phyloP scores from a whole-genome alignment of 1,140 invertebrate genomes.

The Archivesica marissinica region DNA sequence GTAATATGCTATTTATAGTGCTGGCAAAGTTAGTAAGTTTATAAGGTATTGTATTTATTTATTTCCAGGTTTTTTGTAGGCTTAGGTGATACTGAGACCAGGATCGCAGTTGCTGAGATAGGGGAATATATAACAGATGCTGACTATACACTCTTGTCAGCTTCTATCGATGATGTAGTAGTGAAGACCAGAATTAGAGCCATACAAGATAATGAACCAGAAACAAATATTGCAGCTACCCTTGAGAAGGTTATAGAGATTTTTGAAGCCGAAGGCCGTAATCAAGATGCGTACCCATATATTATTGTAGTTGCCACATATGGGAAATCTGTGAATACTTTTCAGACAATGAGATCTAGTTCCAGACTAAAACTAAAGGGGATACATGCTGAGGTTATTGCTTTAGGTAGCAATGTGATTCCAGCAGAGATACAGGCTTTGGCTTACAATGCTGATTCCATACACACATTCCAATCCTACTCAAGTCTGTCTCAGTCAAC shows the following conservation, averaged over 20 bases:
- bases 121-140: not conserved
- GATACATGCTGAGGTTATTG: slow-evolving; percentile 1
- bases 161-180: not conserved
- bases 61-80: not conserved
- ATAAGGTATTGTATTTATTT: too few species aligned
- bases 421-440: slow-evolving; percentile 9
- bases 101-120: slow-evolving; percentile 13
- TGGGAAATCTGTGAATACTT: slow-evolving; percentile 1
- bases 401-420: not conserved
- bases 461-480: not conserved
- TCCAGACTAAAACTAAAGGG: slow-evolving; percentile 5
- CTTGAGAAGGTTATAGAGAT: not conserved
- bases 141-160: not conserved
- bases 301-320: not conserved
- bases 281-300: not conserved
- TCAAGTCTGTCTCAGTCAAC: not conserved
- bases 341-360: slow-evolving; percentile 5
- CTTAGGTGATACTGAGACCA: not conserved
- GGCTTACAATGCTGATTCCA: not conserved
- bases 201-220: not conserved
- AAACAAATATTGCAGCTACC: not conserved
- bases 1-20: too few species aligned
- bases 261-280: not conserved
- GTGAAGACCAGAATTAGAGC: not conserved
- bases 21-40: too few species aligned